Percentiles rank a stretch among this genome's conserved stretches.
phyloP scores from a whole-genome alignment of 1,140 invertebrate species.

The Musca domestica region DNA sequence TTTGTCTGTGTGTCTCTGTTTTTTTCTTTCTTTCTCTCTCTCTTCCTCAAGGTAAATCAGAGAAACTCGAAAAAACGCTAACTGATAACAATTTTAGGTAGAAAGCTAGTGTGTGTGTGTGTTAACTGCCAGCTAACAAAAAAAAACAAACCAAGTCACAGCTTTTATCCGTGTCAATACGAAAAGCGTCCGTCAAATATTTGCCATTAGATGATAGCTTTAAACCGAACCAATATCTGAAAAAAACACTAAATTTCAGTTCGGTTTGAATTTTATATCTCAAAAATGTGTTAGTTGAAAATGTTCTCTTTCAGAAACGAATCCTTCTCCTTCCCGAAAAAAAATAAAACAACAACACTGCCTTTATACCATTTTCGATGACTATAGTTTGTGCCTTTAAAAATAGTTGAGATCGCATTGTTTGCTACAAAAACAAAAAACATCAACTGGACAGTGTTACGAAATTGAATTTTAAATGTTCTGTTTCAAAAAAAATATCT shows the following conservation, averaged over 20 bases:
- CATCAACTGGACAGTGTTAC: neutral
- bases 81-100: slow-evolving; percentile 5
- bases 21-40: slow-evolving; percentile 11
- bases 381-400: slow-evolving; percentile 53
- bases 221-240: slow-evolving; percentile 42
- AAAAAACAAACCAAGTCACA: neutral
- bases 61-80: no score
- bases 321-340: neutral
- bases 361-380: slow-evolving; percentile 54
- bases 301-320: slow-evolving; percentile 5
- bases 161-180: slow-evolving; percentile 29
- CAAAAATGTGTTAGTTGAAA: slow-evolving; percentile 10
- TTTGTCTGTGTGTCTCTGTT: slow-evolving; percentile 12
- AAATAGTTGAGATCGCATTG: neutral
- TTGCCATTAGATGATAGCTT: slow-evolving; percentile 52
- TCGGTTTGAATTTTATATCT: slow-evolving; percentile 38
- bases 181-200: slow-evolving; percentile 55
- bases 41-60: neutral
- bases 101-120: slow-evolving; percentile 7
- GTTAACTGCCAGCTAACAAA: slow-evolving; percentile 36
- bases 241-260: slow-evolving; percentile 19
- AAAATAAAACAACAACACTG: slow-evolving; percentile 34
- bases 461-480: neutral
- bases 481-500: no score
- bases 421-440: neutral